A percentile compares a stretch with the other conserved stretches of the same genome.
These are phyloP conservation scores for Rhea americana DNA, from an alignment of 2,113 vertebrate genomes.

Conservation along the genomic window DNA sequence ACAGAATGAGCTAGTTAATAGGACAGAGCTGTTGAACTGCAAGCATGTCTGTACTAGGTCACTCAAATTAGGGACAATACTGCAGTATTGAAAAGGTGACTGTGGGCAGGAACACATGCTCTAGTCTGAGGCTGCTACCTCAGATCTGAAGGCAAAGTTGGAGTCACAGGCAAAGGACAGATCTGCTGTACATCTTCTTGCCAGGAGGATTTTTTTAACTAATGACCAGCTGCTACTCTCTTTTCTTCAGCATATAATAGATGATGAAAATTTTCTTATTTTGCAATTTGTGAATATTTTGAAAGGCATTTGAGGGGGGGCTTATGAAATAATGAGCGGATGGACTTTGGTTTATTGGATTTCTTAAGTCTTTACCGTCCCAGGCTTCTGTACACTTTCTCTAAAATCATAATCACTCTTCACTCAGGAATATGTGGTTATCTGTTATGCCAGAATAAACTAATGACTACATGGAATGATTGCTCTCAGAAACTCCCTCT, in stretches of 20 bases:
- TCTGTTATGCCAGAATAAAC: conserved; percentile 49
- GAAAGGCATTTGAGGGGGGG: neutral
- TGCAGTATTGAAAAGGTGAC: neutral
- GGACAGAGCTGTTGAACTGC: neutral
- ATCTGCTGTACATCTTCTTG: neutral
- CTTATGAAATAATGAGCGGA: conserved; percentile 4
- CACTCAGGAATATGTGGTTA: neutral
- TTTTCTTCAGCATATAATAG: neutral
- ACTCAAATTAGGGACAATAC: neutral
- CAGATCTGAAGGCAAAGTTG: neutral
- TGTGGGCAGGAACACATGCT: neutral
- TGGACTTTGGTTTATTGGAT: neutral
- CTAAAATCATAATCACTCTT: neutral
- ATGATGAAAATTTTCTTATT: conserved; percentile 5
- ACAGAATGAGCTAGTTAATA: neutral
- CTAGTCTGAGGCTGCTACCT: neutral
- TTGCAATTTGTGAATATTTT: conserved; percentile 3
- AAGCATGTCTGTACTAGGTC: neutral
- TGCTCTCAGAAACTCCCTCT: conserved; percentile 16
- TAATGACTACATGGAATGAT: neutral
- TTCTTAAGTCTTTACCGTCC: neutral
- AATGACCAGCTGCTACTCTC: neutral
- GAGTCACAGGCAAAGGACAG: neutral
- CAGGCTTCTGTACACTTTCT: neutral
- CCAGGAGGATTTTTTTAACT: neutral